phyloP scores from a whole-genome alignment of 2,888 invertebrate species.

The Dicranocentrus wangi region DNA sequence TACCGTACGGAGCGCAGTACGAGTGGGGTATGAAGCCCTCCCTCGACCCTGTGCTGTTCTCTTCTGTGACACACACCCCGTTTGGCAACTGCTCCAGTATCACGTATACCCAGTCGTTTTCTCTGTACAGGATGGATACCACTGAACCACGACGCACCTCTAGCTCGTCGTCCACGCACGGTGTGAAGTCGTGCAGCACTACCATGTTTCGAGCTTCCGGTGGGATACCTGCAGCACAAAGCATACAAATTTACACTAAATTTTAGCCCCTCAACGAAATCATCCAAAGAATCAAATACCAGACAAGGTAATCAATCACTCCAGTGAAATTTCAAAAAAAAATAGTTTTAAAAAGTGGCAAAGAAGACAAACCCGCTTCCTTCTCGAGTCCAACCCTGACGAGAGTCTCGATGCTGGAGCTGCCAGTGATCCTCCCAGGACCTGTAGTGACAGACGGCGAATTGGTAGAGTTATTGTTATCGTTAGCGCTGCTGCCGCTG shows the following conservation, averaged over 20 bases:
- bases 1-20: slow-evolving; percentile 90
- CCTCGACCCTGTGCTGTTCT: slow-evolving; percentile 10
- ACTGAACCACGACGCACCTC: slow-evolving; percentile 91
- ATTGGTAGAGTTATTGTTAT: not conserved
- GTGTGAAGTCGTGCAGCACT: slow-evolving; percentile 93
- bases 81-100: slow-evolving; percentile 78
- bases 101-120: slow-evolving; percentile 98
- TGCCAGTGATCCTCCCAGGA: slow-evolving; percentile 94
- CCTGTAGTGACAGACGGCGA: not conserved
- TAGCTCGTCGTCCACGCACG: slow-evolving; percentile 83
- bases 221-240: slow-evolving; percentile 30
- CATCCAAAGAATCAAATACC: too few relatives aligned
- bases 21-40: slow-evolving; percentile 97
- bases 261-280: too few relatives aligned
- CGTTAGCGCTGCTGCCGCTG: not conserved
- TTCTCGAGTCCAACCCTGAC: slow-evolving; percentile 93
- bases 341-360: too few relatives aligned
- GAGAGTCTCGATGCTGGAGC: slow-evolving; percentile 92
- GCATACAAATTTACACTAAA: not conserved
- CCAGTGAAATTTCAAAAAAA: not conserved
- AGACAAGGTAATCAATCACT: too few relatives aligned
- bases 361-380: slow-evolving; percentile 91
- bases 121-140: slow-evolving; percentile 83
- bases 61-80: slow-evolving; percentile 25
- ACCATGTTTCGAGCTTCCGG: slow-evolving; percentile 77